Conservation (phyloP, 2,888 invertebrate genomes). For the Erebia aethiops region DNA sequence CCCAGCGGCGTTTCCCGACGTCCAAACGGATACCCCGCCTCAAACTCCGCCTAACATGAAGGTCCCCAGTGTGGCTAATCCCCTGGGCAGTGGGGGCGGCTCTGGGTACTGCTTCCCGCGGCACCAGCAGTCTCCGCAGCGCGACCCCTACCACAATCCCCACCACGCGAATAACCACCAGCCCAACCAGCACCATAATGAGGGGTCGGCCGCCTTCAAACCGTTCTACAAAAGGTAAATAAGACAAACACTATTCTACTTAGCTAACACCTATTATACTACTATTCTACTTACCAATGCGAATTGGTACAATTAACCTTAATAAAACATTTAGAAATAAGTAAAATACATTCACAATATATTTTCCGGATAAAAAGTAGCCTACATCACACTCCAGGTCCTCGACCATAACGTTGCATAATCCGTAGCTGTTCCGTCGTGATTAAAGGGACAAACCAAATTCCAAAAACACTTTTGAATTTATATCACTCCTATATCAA, state of each 20-base stretch:
- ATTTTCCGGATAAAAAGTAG: too few relatives aligned
- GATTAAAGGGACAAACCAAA: too few relatives aligned
- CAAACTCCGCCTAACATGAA: conserved; percentile 98
- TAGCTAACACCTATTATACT: too few relatives aligned
- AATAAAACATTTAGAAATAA: too few relatives aligned
- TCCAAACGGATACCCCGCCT: conserved; percentile 95
- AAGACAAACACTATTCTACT: conserved; percentile 7
- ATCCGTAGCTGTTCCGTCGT: too few relatives aligned
- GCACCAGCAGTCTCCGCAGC: conserved; percentile 80
- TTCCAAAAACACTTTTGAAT: too few relatives aligned
- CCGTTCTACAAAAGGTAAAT: conserved; percentile 92
- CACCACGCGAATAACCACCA: conserved; percentile 78
- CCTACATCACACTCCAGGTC: too few relatives aligned
- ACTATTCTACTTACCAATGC: too few relatives aligned
- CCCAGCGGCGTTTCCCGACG: conserved; percentile 91
- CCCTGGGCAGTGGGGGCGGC: conserved; percentile 85
- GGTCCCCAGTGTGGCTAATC: conserved; percentile 90
- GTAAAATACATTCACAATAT: too few relatives aligned
- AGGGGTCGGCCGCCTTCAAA: conserved; percentile 89
- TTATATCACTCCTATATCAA: too few relatives aligned
- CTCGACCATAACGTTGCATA: too few relatives aligned
- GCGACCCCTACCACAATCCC: conserved; percentile 82
- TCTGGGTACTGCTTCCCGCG: conserved; percentile 81
- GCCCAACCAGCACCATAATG: conserved; percentile 78
- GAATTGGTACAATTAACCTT: too few relatives aligned